A percentile compares a stretch with the other conserved stretches of the same genome.
Conservation (phyloP, 2,888 invertebrate species). For the Cataglyphis altisquamis region DNA sequence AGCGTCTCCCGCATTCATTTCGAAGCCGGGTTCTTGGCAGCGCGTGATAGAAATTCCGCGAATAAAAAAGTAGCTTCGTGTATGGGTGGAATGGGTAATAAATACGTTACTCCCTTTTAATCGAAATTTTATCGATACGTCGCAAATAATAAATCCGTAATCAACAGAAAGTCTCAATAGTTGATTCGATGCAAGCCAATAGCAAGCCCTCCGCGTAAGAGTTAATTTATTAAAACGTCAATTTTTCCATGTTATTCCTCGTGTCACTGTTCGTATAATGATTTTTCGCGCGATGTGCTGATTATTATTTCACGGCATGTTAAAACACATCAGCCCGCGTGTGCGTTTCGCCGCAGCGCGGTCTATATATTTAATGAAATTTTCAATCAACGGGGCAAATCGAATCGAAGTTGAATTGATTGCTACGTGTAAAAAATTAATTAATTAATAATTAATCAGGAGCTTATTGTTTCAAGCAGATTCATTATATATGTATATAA, state of each 20-base stretch:
- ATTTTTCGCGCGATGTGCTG: conserved; percentile 22
- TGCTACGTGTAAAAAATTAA: conserved; percentile 27
- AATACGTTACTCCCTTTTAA: conserved; percentile 19
- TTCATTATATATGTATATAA: background rate
- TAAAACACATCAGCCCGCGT: conserved; percentile 34
- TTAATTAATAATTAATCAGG: conserved; percentile 43
- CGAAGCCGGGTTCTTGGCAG: background rate
- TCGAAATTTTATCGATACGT: conserved; percentile 27
- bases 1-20: conserved; percentile 29
- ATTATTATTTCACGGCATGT: conserved; percentile 41
- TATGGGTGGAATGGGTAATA: background rate
- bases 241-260: conserved; percentile 37
- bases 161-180: conserved; percentile 37
- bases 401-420: conserved; percentile 29
- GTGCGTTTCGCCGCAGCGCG: background rate
- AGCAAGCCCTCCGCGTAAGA: conserved; percentile 23
- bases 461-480: background rate
- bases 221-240: conserved; percentile 52
- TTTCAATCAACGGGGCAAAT: conserved; percentile 42
- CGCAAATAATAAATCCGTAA: conserved; percentile 48
- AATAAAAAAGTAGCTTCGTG: conserved; percentile 14
- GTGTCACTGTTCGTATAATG: conserved; percentile 48
- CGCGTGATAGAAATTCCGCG: background rate
- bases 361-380: conserved; percentile 36
- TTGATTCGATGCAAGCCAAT: conserved; percentile 18